phyloP scores from a whole-genome alignment of 2,113 vertebrate species.

The Neotragus pygmaeus region DNA sequence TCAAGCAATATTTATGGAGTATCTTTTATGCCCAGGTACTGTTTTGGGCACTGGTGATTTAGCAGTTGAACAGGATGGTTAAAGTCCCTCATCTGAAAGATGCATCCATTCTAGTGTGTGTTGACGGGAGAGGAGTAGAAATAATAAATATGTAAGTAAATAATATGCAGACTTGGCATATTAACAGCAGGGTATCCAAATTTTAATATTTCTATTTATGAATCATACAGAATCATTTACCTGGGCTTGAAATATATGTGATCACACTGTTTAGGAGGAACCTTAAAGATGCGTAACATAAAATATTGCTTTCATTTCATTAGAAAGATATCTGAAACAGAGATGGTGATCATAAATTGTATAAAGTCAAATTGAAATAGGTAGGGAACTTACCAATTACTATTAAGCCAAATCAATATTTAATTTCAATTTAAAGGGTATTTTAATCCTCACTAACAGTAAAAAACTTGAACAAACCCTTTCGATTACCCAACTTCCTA shows the following conservation, averaged over 20 bases:
- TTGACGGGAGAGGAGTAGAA: not conserved
- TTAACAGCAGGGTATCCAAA: conserved; percentile 27
- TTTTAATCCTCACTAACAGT: conserved; percentile 28
- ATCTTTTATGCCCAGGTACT: conserved; percentile 14
- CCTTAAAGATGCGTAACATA: not conserved
- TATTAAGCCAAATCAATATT: conserved; percentile 58
- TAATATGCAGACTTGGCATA: not conserved
- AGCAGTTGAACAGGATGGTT: not conserved
- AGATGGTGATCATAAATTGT: conserved; percentile 48
- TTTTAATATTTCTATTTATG: conserved; percentile 41
- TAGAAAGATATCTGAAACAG: conserved; percentile 49
- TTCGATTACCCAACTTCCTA: conserved; percentile 2
- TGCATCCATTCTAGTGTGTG: not conserved
- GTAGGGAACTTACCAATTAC: conserved; percentile 28
- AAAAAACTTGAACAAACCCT: not conserved
- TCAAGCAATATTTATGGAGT: conserved; percentile 41
- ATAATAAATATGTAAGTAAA: conserved; percentile 32
- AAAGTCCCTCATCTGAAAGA: not conserved
- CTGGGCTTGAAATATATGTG: conserved; percentile 37
- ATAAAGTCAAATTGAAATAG: conserved; percentile 34
- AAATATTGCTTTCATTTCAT: conserved; percentile 57
- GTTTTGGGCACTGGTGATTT: conserved; percentile 20
- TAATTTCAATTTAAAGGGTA: conserved; percentile 58
- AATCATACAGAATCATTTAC: conserved; percentile 21
- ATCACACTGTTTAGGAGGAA: not conserved